Percentiles rank a stretch among this genome's conserved stretches.
These are phyloP conservation scores for Psilopsiagon aurifrons DNA, from an alignment of 2,113 vertebrate genomes.

Conservation along the genomic window DNA sequence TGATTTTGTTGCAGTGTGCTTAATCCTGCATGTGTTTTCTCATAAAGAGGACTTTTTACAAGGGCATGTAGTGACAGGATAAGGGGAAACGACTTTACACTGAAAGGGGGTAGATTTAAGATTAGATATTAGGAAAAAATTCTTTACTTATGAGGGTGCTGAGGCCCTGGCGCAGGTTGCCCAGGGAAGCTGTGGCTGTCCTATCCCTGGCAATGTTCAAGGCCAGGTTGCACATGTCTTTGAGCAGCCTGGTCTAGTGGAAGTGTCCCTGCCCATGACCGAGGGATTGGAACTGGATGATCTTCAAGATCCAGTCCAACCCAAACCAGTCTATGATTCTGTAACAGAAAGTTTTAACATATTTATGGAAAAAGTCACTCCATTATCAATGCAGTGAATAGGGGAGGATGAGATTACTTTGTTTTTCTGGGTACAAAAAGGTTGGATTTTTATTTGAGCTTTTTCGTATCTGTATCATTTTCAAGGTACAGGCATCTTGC, in stretches of 20 bases:
- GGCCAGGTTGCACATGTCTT: background rate
- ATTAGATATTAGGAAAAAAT: background rate
- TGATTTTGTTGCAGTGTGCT: background rate
- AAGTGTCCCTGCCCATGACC: background rate
- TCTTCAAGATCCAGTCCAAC: background rate
- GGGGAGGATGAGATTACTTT: background rate
- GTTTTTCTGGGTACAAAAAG: background rate
- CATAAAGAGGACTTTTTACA: background rate
- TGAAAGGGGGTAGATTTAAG: background rate
- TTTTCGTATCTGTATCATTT: background rate
- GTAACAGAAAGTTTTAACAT: background rate
- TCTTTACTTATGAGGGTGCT: background rate
- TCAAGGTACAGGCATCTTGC: rapidly evolving
- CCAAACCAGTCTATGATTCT: background rate
- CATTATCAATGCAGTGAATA: background rate
- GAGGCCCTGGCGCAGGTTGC: background rate
- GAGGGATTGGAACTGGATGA: background rate
- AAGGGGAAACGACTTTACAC: background rate
- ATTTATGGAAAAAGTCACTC: background rate
- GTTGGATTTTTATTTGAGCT: background rate
- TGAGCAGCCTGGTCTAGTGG: background rate
- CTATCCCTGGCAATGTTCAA: too few species aligned
- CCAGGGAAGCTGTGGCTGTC: background rate
- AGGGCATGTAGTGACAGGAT: background rate
- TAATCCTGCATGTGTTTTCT: background rate